Evolutionary conservation across 2,113 vertebrate genomes (phyloP).

Genomic region (Elephas maximus): DNA sequence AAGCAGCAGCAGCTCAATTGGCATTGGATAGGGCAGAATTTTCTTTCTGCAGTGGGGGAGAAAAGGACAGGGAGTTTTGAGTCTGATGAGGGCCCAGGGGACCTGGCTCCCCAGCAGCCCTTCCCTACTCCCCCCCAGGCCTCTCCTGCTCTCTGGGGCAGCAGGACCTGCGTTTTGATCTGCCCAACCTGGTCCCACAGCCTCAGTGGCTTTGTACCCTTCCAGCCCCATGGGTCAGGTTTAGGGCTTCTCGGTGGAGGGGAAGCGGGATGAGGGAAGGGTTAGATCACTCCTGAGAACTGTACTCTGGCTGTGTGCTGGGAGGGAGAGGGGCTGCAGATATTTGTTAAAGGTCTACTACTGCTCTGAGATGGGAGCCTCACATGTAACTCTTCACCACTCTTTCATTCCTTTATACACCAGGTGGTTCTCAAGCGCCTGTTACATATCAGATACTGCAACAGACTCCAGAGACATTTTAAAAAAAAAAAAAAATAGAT

Average conservation of each 20-base stretch:
- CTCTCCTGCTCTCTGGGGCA: neutral
- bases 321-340: neutral
- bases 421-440: neutral
- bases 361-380: neutral
- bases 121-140: neutral
- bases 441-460: neutral
- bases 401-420: neutral
- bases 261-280: neutral
- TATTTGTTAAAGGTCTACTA: neutral
- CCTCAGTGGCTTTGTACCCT: neutral
- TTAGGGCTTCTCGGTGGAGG: neutral
- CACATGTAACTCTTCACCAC: neutral
- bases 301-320: neutral
- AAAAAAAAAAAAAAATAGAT: neutral
- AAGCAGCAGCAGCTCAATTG: conserved; percentile 86
- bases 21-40: conserved; percentile 86
- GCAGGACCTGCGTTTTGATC: neutral
- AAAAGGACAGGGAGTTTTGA: neutral
- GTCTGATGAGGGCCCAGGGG: conserved; percentile 55
- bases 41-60: conserved; percentile 62
- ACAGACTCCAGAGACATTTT: neutral
- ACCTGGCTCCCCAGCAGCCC: neutral
- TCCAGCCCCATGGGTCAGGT: neutral
- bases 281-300: neutral
- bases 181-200: neutral